Base-by-base conservation (phyloP, 1,140 invertebrate genomes). In the Diorhabda sublineata region DNA sequence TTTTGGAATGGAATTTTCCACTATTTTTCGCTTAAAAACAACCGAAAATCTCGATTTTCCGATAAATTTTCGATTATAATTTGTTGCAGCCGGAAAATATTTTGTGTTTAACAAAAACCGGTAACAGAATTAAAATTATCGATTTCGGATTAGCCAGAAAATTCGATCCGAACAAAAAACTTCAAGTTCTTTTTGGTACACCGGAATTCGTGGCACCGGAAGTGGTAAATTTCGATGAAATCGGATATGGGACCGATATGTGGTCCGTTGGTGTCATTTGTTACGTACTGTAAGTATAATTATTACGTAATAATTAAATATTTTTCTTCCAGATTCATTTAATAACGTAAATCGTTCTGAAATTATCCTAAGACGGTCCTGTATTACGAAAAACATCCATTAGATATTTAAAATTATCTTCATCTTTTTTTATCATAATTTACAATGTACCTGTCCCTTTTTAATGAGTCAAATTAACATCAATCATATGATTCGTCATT, bases 191-290 rank as follows among this genome's bases (percentile, higher is more conserved):
- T 52, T 98, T 98, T 81, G 97, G 97, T n/a, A 99, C 97, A 3
- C 96, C 97, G 0, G 97, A 99, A 83, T 99, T 99, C 82, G 96
- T 98, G 5, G 96, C 97, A 0, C 97, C 97, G 1, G 97, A 99
- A 87, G 96, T 99, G 5, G 95, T 99, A 1, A 98, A 98, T 83
- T 99, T 98, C 82, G 97, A 99, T 79, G 90, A 92, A 81, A 97
- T 99, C 74, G 91, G 93, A 59, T 97, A 91, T 80, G 91, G 91
- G 4, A 98, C 96, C 0, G 97, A 99, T 78, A 96, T 98, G 93
- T 99, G 97, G 97, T 97, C 94, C 59, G 89, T 98, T 45, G 97
- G 97, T 65, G 96, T 99, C 66, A 97, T 98, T 74, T 96, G 93
- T 80, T 98, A 99, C 81, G 95, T 98, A 63, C 84, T 99, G 96